Base-by-base conservation (phyloP, 2,113 vertebrate genomes). In the Conger conger region DNA sequence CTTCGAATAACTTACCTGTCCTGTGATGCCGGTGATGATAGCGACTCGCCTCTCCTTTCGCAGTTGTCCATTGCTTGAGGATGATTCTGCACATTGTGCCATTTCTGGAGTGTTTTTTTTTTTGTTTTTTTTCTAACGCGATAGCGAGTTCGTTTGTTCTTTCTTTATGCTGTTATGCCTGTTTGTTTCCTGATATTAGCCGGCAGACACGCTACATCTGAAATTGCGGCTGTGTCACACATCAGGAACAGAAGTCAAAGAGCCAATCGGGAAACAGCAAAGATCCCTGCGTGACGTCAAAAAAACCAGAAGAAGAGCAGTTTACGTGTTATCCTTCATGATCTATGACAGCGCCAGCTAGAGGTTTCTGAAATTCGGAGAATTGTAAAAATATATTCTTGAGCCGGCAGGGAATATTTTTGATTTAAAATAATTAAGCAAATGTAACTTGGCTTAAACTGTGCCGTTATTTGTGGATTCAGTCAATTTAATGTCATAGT, bases 21-120 rank as follows among this genome's bases (percentile, higher is more conserved):
- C 84, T 35, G 84, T 85, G 84, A 85, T 85, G 84, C 84, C 84
- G 18, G 84, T 85, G 68, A 85, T 85, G 63, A 85, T 81, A 42
- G 84, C 84, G 30, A 85, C 84, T 85, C 37, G 82, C 30, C 63
- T 85, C 42, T 77, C 73, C 68, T 36, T 76, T 18, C 1, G 35
- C 17, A n/a, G 40, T 38, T 53, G 57, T 36, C 63, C 63, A 16
- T 82, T 38, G 68, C 33, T 77, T 33, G 84, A 81, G 73, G 80
- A 85, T 33, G 80, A 35, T 53, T 53, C 84, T 45, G 80, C 27
- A 35, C 79, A 76, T 17, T 85, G 80, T 35, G 84, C 84, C 84
- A 85, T 85, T 53, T 76, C 36, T 36, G 33, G 1, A 17, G 63
- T 35, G 33, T 38, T 77, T 82, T 17, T 30, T 35, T 82, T 11